These are phyloP conservation scores for Nowickia ferox DNA, from an alignment of 2,888 invertebrate genomes.

Conservation along the genomic window DNA sequence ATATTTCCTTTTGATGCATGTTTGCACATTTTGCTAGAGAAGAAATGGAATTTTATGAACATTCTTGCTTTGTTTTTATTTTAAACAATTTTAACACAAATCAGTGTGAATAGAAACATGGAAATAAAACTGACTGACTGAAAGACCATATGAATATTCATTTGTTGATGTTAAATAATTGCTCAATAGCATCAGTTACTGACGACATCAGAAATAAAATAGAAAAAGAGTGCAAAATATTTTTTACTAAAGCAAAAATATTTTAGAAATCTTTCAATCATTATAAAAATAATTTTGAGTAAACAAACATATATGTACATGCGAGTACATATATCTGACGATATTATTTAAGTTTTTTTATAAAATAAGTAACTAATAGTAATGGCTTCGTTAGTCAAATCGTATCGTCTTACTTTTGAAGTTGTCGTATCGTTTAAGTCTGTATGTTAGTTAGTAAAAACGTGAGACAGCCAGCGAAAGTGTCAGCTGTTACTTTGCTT, in stretches of 20 bases:
- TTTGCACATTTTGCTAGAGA: slow-evolving; percentile 32
- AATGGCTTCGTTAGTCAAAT: too few relatives aligned
- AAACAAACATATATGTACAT: too few relatives aligned
- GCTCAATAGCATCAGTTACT: slow-evolving; percentile 27
- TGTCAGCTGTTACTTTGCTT: too few relatives aligned
- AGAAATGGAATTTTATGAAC: slow-evolving; percentile 55
- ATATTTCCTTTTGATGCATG: slow-evolving; percentile 52
- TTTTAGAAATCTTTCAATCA: not conserved
- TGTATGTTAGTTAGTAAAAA: too few relatives aligned
- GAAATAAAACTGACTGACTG: slow-evolving; percentile 32
- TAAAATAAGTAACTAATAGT: too few relatives aligned
- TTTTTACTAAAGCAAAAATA: not conserved
- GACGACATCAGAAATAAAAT: not conserved
- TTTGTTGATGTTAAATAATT: slow-evolving; percentile 50
- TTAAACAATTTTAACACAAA: slow-evolving; percentile 36
- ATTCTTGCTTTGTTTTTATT: slow-evolving; percentile 39
- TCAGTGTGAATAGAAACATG: slow-evolving; percentile 52
- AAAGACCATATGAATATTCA: slow-evolving; percentile 33
- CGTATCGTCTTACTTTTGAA: too few relatives aligned
- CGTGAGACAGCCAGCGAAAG: too few relatives aligned
- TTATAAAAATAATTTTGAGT: too few relatives aligned
- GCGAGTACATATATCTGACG: too few relatives aligned
- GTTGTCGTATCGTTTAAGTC: too few relatives aligned
- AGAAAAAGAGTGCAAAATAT: not conserved
- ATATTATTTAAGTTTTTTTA: too few relatives aligned